Evolutionary conservation across 2,888 invertebrate genomes (phyloP), one percentile per base, ranked within the genome.

Genomic region (Eupeodes latifasciatus): DNA sequence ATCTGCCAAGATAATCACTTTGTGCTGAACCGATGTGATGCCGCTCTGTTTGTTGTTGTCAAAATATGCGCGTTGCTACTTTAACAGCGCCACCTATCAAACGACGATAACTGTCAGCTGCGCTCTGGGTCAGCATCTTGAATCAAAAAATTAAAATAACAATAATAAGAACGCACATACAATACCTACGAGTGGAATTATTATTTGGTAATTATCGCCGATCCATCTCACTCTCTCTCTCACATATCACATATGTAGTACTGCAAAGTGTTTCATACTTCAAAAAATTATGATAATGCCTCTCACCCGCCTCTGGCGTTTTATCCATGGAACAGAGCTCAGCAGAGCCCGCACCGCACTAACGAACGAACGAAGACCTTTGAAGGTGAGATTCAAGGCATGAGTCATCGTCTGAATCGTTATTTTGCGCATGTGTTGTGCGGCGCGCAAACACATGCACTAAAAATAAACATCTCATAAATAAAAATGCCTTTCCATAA

Each of bases 381-480:
- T 88, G 88, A 88, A 85, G 88, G 88, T 88, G 88, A 88, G 85
- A 85, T 88, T 88, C 81, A 75, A 69, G 69, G 85, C 75, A 85
- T 88, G 88, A 88, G 78, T 88, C 88, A 88, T 88, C 88, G 75
- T 69, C 85, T 74, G 71, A 87, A 72, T 81, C 16, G 78, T 55
- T 71, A 44, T 88, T 88, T 88, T 81, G 88, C 88, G 88, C 88
- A 88, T 88, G 88, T 88, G 88, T 88, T 88, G 88, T 78, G 78
- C 81, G 75, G 40, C 71, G 53, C 71, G 75, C 59, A 85, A 85
- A 85, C 62, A 88, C 78, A 81, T 85, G 85, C 81, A 88, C 88
- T 85, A 85, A 85, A 85, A 88, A 85, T 88, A 88, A 88, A 88
- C 85, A 85, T 81, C 85, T 85, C 88, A 85, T 85, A 88, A 88